Base-by-base conservation (phyloP, 2,797 vertebrate genomes). In the Sebastes iracundus region DNA sequence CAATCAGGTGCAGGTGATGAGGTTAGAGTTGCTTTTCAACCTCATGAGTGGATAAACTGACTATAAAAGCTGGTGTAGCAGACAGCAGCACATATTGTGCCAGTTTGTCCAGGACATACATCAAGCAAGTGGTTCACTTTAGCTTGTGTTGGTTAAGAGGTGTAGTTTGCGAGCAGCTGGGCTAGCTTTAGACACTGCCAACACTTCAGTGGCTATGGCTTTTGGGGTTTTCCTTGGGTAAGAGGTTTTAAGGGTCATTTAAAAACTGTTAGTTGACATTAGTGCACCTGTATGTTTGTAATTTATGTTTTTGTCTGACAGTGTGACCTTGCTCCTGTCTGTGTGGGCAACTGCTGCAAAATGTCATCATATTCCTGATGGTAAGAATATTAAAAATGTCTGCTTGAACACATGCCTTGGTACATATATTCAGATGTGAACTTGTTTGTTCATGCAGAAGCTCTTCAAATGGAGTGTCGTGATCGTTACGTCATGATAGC, bases 401-500 rank as follows among this genome's bases (percentile, higher is more conserved):
- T 11, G 10, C 0, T 53, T n/a, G 4, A 11, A 22, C 10, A 22
- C 8, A 22, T 18, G 52, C 10, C 2, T 53, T 53, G 52, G 52
- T 0, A 22, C n/a, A 11, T 53, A 22, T 22, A 11, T 11, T 53
- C 9, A 22, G 20, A 53, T 22, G 20, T 53, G n/a, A 52, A n/a
- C 0, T 14, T 69, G 0, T 68, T 5, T 67, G 5, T 66, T 60
- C 5, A 0, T 22, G 11, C 75, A 95, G 92, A 68, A 81, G 68
- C 77, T 8, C 18, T 91, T 85, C 53, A 68, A 1, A 85, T 90
- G 83, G 88, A 90, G 60, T 96, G 95, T 88, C 85, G 12, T 79
- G 92, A 94, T 13, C 86, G 88, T 7, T 92, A 82, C 67, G 78
- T 95, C 62, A 77, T 84, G 82, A 83, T 95, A 33, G 83, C 89